Conservation (phyloP, 2,113 vertebrate species). For the Struthio camelus region DNA sequence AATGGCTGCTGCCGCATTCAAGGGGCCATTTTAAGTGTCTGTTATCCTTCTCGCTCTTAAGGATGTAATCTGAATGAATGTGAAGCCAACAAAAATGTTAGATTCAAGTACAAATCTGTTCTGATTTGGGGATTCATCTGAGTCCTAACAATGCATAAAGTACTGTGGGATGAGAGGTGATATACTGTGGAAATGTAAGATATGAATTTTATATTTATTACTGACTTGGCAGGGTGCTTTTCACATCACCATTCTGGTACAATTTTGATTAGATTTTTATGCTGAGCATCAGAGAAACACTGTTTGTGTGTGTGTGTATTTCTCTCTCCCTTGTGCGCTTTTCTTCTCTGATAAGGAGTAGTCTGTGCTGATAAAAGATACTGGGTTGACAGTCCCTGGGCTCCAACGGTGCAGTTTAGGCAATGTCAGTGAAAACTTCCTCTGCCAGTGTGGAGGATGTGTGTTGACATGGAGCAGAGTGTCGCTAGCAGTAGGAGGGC, state of each 20-base stretch:
- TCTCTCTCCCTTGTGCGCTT: slow-evolving; percentile 43
- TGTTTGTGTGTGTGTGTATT: slow-evolving; percentile 31
- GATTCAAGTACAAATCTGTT: slow-evolving; percentile 60
- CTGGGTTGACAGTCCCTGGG: slow-evolving; percentile 30
- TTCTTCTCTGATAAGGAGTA: slow-evolving; percentile 35
- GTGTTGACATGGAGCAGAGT: background rate
- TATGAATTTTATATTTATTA: slow-evolving; percentile 70
- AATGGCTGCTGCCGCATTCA: slow-evolving; percentile 27
- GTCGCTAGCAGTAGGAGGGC: background rate
- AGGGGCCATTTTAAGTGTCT: slow-evolving; percentile 61
- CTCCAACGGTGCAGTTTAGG: background rate
- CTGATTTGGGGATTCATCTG: slow-evolving; percentile 54
- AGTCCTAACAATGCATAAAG: slow-evolving; percentile 55
- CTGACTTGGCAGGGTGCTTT: slow-evolving; percentile 68
- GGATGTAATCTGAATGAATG: slow-evolving; percentile 47
- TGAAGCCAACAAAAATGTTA: slow-evolving; percentile 61
- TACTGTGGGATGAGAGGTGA: slow-evolving; percentile 47
- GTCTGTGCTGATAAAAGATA: slow-evolving; percentile 37
- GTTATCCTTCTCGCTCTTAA: slow-evolving; percentile 20
- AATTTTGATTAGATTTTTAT: slow-evolving; percentile 72
- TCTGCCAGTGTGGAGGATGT: background rate
- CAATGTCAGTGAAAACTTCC: slow-evolving; percentile 23
- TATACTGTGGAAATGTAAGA: slow-evolving; percentile 53
- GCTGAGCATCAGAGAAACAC: slow-evolving; percentile 58
- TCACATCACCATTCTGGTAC: slow-evolving; percentile 62